Conservation (phyloP, 1,140 invertebrate species). For the Aphidius ervi region DNA sequence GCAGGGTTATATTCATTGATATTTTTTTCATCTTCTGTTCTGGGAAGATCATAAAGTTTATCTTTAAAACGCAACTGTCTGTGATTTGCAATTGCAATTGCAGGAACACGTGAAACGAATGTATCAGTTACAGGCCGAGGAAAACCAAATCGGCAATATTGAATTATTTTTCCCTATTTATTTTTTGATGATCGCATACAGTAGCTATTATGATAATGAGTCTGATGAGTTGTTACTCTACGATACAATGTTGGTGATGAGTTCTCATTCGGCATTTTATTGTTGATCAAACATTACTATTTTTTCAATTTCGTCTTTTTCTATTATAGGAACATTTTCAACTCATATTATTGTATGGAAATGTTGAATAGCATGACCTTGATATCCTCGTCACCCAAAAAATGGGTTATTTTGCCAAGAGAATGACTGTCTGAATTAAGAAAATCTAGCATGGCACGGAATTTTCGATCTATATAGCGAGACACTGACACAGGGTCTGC, state of each 20-base stretch:
- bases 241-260: slow-evolving; percentile 2
- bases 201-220: slow-evolving; percentile 1
- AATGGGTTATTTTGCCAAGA: slow-evolving; percentile 28
- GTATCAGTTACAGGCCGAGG: slow-evolving; percentile 25
- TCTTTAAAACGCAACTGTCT: slow-evolving; percentile 29
- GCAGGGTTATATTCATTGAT: slow-evolving; percentile 27
- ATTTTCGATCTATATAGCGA: slow-evolving; percentile 32
- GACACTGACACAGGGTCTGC: slow-evolving; percentile 29
- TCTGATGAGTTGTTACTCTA: slow-evolving; percentile 5
- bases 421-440: slow-evolving; percentile 26
- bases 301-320: neutral
- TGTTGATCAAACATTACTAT: neutral
- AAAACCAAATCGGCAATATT: slow-evolving; percentile 33
- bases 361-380: no score
- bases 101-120: slow-evolving; percentile 26
- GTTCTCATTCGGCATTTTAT: neutral
- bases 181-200: neutral
- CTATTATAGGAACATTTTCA: neutral
- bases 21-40: slow-evolving; percentile 25
- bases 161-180: neutral
- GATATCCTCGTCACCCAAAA: no score
- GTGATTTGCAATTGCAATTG: slow-evolving; percentile 27
- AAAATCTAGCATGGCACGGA: slow-evolving; percentile 32
- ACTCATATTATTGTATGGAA: neutral
- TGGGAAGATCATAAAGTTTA: slow-evolving; percentile 35